Conservation (phyloP, 2,888 invertebrate species). For the Oegoconia quadripuncta region DNA sequence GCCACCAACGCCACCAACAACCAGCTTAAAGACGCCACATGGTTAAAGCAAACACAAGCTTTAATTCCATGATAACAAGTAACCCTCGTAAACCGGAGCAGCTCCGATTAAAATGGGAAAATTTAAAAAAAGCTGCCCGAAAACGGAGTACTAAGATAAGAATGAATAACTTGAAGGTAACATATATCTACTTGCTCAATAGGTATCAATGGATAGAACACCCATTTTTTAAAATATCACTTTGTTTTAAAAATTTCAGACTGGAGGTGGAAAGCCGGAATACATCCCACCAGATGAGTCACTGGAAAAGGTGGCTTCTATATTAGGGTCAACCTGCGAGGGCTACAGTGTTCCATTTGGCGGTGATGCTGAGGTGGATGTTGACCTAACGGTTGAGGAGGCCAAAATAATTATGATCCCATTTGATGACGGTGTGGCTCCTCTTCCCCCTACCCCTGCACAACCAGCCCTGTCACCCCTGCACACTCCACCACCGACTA, state of each 20-base stretch:
- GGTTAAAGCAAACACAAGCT: slow-evolving; percentile 11
- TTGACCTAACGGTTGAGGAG: too few relatives aligned
- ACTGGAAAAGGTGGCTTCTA: slow-evolving; percentile 18
- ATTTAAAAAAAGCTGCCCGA: slow-evolving; percentile 18
- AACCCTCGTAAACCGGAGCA: slow-evolving; percentile 10
- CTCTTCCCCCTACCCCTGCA: too few relatives aligned
- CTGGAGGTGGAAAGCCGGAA: slow-evolving; percentile 18
- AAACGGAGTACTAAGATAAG: slow-evolving; percentile 12
- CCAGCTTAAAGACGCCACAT: slow-evolving; percentile 17
- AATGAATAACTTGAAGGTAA: too few relatives aligned
- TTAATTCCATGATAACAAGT: slow-evolving; percentile 12
- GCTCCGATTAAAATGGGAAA: slow-evolving; percentile 25
- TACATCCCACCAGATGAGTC: slow-evolving; percentile 17
- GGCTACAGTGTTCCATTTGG: slow-evolving; percentile 17
- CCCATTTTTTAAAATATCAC: too few relatives aligned
- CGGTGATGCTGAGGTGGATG: slow-evolving; percentile 15
- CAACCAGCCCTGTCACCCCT: too few relatives aligned
- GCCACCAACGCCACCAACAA: slow-evolving; percentile 18
- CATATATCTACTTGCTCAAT: too few relatives aligned
- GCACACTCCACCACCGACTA: too few relatives aligned
- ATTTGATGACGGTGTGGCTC: too few relatives aligned
- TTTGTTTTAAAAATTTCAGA: too few relatives aligned
- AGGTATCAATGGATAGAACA: too few relatives aligned
- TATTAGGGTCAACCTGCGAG: slow-evolving; percentile 17
- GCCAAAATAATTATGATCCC: too few relatives aligned